Evolutionary conservation across 1,140 invertebrate genomes (phyloP).

Genomic region (Zophobas morio): DNA sequence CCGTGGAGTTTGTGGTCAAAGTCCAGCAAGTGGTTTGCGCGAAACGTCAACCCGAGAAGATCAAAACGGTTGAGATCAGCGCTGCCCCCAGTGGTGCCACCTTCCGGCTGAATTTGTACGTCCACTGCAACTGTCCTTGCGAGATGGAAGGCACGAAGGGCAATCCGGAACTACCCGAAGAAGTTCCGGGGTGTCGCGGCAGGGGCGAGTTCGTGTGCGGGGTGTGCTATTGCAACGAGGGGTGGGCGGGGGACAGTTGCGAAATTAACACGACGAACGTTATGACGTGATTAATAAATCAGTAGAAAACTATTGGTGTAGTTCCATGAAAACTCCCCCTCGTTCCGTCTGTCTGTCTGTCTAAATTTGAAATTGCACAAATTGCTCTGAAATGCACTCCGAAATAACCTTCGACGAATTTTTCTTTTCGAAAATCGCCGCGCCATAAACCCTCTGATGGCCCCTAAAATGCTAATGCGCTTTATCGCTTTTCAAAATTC

Average conservation of each 20-base stretch:
- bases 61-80: slow-evolving; percentile 1
- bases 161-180: neutral
- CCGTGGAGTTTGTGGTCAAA: slow-evolving; percentile 10
- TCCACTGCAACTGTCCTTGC: slow-evolving; percentile 29
- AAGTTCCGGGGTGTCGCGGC: neutral
- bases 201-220: slow-evolving; percentile 4
- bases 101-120: slow-evolving; percentile 17
- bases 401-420: too few relatives aligned
- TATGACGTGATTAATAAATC: neutral
- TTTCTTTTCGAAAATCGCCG: too few relatives aligned
- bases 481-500: slow-evolving; percentile 20
- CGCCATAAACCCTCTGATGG: too few relatives aligned
- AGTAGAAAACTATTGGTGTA: too few relatives aligned
- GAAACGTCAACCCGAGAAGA: slow-evolving; percentile 6
- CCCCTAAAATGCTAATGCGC: neutral
- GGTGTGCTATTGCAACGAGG: slow-evolving; percentile 15
- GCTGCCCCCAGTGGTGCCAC: neutral
- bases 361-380: too few relatives aligned
- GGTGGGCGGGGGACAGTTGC: slow-evolving; percentile 5
- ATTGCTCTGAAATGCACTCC: too few relatives aligned
- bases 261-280: slow-evolving; percentile 17
- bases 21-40: slow-evolving; percentile 1
- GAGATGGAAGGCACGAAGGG: neutral
- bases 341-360: too few relatives aligned
- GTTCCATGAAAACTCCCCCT: too few relatives aligned